Conservation (phyloP, 2,113 vertebrate genomes). For the Ornithorhynchus anatinus region DNA sequence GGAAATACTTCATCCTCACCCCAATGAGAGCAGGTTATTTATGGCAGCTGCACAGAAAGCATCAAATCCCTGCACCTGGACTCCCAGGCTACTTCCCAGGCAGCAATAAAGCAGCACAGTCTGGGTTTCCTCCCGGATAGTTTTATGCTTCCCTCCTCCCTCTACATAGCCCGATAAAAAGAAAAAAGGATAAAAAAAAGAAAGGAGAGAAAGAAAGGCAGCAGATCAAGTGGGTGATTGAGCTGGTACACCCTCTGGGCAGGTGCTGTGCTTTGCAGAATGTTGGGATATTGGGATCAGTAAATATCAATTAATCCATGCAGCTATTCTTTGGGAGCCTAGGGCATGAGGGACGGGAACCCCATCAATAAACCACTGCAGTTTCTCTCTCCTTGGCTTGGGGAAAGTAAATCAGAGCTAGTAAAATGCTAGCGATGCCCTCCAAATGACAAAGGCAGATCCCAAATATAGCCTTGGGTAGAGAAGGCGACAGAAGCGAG, state of each 20-base stretch:
- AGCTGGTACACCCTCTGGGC: constrained; percentile 14
- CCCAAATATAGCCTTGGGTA: constrained; percentile 12
- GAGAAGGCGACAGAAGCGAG: constrained; percentile 19
- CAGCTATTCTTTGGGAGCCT: constrained; percentile 14
- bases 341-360: background rate
- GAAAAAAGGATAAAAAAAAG: constrained; percentile 14
- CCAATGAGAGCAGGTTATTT: constrained; percentile 29
- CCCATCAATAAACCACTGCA: constrained; percentile 3
- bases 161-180: constrained; percentile 16
- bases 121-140: background rate
- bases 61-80: constrained; percentile 1
- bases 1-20: constrained; percentile 41
- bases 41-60: constrained; percentile 15
- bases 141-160: constrained; percentile 3
- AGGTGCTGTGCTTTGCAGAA: constrained; percentile 15
- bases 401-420: background rate
- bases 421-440: background rate
- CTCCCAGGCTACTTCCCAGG: constrained; percentile 6
- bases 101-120: background rate
- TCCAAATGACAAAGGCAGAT: constrained; percentile 17
- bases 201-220: constrained; percentile 1
- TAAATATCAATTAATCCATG: constrained; percentile 22
- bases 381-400: background rate
- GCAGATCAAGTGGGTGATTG: constrained; percentile 26
- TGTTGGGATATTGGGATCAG: background rate